These are phyloP conservation scores for Toxotes lorentzi DNA, from an alignment of 2,797 vertebrate genomes.

Conservation along the genomic window DNA sequence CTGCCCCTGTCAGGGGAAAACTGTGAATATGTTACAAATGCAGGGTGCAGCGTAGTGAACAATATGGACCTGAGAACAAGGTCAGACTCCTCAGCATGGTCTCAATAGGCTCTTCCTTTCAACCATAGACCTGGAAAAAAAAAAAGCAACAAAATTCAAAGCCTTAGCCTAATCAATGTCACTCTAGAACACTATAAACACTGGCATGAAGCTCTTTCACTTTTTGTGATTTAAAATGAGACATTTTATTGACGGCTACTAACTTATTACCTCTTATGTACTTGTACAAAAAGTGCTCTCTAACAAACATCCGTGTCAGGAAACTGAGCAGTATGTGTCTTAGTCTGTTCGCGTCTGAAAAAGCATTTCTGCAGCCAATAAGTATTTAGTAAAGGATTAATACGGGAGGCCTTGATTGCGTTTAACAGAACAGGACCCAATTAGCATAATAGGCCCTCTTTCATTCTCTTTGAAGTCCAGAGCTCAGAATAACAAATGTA, in stretches of 20 bases:
- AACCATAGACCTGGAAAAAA: constrained; percentile 32
- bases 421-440: constrained; percentile 87
- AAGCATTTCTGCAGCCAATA: constrained; percentile 73
- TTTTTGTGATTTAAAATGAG: constrained; percentile 32
- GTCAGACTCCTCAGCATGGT: constrained; percentile 52
- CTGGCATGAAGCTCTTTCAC: constrained; percentile 3
- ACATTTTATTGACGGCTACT: constrained; percentile 47
- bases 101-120: constrained; percentile 54
- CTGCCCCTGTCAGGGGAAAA: constrained; percentile 42
- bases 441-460: constrained; percentile 87
- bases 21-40: constrained; percentile 64
- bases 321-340: constrained; percentile 45
- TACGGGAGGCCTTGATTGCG: constrained; percentile 81
- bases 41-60: constrained; percentile 59
- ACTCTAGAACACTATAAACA: constrained; percentile 23
- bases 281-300: constrained; percentile 38
- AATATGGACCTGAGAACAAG: constrained; percentile 68
- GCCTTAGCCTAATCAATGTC: constrained; percentile 26
- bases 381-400: constrained; percentile 85
- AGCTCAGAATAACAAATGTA: constrained; percentile 88
- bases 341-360: constrained; percentile 39
- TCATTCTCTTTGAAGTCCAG: constrained; percentile 89
- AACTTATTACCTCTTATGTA: constrained; percentile 47
- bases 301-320: constrained; percentile 56
- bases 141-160: constrained; percentile 36